Evolutionary conservation across 2,797 vertebrate genomes (phyloP), one percentile per base, ranked within the genome.

Genomic region (Decapterus maruadsi): DNA sequence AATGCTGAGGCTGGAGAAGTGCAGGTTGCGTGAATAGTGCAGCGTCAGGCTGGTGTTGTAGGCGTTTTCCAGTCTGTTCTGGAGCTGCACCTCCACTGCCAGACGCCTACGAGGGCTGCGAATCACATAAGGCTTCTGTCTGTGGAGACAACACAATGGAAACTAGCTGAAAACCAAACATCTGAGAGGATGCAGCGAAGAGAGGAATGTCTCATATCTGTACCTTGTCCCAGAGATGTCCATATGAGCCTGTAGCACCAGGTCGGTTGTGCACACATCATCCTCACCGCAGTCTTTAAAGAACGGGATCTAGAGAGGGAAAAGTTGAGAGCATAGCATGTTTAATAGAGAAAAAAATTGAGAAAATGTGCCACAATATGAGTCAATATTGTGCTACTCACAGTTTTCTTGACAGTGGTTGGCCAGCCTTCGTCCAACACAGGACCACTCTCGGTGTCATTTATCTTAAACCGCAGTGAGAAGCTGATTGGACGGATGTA

Each of bases 201-300:
- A 45, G 4, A 55, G 14, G 17, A 22, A 19, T 45, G 16, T 75
- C 16, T 70, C 2, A 36, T 7, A 62, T 50, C 16, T 48, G 1
- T 92, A 98, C 98, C 96, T 96, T 63, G 97, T 96, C 60, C 97
- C 97, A 11, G 75, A 82, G 62, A 98, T 91, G 92, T 98, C 96
- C 94, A 96, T 96, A n/a, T 86, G 90, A 16, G 96, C 97, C 64
- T 89, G 83, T 48, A 99, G 94, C 73, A 95, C 95, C 89, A 99
- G 88, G 77, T 99, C 95, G 0, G 98, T 94, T 40, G 97, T 86
- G 6, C 98, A 99, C 76, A 97, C 95, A 0, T 99, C 93, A 16
- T 99, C 98, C 5, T 97, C 96, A 0, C 98, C 98, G 0, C 98
- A 99, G 64, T 99, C 98, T 93, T 98, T 99, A 42, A 97, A 98